phyloP scores from a whole-genome alignment of 2,113 vertebrate genomes.

The Eulacestoma nigropectus region DNA sequence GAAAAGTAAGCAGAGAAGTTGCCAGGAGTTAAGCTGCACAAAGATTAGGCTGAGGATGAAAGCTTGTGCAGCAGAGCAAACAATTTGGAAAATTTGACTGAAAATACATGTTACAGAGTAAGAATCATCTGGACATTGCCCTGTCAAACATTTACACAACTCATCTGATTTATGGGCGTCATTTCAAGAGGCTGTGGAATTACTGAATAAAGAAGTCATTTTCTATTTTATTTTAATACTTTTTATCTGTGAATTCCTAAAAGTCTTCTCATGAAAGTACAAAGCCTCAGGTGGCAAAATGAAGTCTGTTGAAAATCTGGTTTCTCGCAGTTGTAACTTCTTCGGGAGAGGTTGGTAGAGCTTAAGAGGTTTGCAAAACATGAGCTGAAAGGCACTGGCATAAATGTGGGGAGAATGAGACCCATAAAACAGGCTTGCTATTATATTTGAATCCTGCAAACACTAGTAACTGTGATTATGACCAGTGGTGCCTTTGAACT shows the following conservation, averaged over 20 bases:
- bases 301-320: neutral
- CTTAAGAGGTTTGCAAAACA: neutral
- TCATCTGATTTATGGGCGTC: neutral
- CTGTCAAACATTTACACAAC: constrained; percentile 30
- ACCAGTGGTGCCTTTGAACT: neutral
- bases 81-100: neutral
- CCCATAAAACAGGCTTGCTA: neutral
- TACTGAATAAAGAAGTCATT: neutral
- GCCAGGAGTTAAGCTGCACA: neutral
- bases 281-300: neutral
- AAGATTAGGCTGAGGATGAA: neutral
- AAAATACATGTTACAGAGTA: neutral
- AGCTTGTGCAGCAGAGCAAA: neutral
- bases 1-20: constrained; percentile 10
- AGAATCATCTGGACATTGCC: constrained; percentile 8
- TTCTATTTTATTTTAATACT: neutral
- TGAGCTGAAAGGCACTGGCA: neutral
- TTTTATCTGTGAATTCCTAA: neutral
- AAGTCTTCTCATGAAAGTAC: neutral
- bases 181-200: neutral
- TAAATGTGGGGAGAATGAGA: neutral
- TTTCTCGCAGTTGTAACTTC: neutral
- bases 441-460: neutral
- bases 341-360: neutral
- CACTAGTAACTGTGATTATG: neutral